Conservation (phyloP, 1,140 invertebrate genomes). For the Pemphigus obesinymphae region DNA sequence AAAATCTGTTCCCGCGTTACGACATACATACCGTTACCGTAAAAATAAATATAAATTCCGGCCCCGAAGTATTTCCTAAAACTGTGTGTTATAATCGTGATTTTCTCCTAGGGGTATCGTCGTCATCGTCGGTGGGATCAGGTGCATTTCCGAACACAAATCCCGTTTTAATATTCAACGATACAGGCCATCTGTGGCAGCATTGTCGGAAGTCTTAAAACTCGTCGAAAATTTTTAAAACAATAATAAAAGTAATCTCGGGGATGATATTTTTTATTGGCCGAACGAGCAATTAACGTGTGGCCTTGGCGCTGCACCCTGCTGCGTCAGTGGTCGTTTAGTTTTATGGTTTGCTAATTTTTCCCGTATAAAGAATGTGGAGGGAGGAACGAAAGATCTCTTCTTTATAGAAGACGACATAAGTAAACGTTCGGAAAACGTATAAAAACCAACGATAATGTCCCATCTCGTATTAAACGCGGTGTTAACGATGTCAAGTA, state of each 20-base stretch:
- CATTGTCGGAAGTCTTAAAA: neutral
- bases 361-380: neutral
- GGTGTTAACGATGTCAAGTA: neutral
- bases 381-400: neutral
- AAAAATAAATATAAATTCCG: conserved; percentile 34
- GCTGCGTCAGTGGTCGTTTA: neutral
- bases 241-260: conserved; percentile 28
- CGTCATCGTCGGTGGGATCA: neutral
- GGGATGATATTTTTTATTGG: neutral
- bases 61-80: neutral
- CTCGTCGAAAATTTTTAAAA: neutral
- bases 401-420: neutral
- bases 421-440: neutral
- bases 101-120: neutral
- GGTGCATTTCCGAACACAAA: conserved; percentile 15
- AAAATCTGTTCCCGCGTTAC: conserved; percentile 39
- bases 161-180: conserved; percentile 34
- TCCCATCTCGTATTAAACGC: neutral
- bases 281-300: conserved; percentile 27
- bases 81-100: conserved; percentile 18
- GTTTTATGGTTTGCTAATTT: conserved; percentile 37
- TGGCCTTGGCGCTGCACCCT: neutral
- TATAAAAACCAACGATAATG: conserved; percentile 22
- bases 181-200: neutral
- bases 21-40: conserved; percentile 30